These are phyloP conservation scores for Drosophila auraria DNA, from an alignment of 1,140 invertebrate species.

Conservation along the genomic window DNA sequence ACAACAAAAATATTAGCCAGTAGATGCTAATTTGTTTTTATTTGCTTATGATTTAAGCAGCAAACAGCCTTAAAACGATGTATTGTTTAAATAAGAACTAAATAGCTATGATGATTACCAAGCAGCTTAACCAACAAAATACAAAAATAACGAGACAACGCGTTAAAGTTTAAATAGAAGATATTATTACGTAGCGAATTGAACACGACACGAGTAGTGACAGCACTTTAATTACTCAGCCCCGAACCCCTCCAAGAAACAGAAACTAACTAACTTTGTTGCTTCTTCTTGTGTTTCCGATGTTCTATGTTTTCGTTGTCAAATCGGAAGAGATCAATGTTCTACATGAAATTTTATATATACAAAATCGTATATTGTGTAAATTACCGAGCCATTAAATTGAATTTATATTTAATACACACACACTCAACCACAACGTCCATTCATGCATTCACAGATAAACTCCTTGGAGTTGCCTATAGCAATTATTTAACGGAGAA, in stretches of 20 bases:
- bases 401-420: conserved; percentile 81
- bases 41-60: conserved; percentile 31
- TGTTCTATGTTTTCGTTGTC: conserved; percentile 49
- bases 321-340: conserved; percentile 50
- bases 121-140: conserved; percentile 74
- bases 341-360: conserved; percentile 70
- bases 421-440: conserved; percentile 55
- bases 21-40: conserved; percentile 35
- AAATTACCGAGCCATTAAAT: conserved; percentile 85
- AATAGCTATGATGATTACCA: conserved; percentile 66
- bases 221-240: conserved; percentile 42
- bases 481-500: conserved; percentile 64
- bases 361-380: conserved; percentile 73
- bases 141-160: conserved; percentile 62
- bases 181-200: conserved; percentile 78
- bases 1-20: conserved; percentile 26
- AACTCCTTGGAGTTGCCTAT: conserved; percentile 60
- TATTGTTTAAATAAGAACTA: conserved; percentile 50
- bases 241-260: conserved; percentile 16
- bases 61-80: conserved; percentile 28
- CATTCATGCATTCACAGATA: conserved; percentile 60
- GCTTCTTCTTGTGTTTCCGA: conserved; percentile 59
- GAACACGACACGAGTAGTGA: conserved; percentile 60
- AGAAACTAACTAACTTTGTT: conserved; percentile 41
- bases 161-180: conserved; percentile 79